These are phyloP conservation scores for Pseudomyrmex sp. DNA, from an alignment of 1,140 invertebrate genomes.

Conservation along the genomic window DNA sequence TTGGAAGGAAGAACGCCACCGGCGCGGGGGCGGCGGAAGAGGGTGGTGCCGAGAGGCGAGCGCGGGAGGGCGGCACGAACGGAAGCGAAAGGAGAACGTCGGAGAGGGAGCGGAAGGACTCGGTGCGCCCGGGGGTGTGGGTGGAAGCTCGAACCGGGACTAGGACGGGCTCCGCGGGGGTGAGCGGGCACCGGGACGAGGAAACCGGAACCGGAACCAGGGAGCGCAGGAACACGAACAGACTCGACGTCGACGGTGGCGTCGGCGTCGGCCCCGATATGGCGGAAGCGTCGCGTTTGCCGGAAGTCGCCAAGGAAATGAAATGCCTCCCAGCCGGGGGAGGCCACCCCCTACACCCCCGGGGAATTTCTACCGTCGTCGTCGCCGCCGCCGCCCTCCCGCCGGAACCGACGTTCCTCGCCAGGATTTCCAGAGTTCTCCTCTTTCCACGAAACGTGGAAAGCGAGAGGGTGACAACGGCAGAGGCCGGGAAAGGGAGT, in stretches of 20 bases:
- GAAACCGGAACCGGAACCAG: slow-evolving; percentile 69
- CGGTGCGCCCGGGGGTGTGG: slow-evolving; percentile 62
- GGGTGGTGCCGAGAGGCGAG: slow-evolving; percentile 6
- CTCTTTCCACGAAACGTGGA: slow-evolving; percentile 5
- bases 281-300: slow-evolving; percentile 84
- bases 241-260: slow-evolving; percentile 70
- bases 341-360: slow-evolving; percentile 60
- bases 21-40: slow-evolving; percentile 10
- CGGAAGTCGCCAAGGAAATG: slow-evolving; percentile 85
- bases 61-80: slow-evolving; percentile 54
- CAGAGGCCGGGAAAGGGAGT: not conserved
- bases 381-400: slow-evolving; percentile 25
- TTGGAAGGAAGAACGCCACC: slow-evolving; percentile 42
- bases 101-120: slow-evolving; percentile 72
- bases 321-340: slow-evolving; percentile 79
- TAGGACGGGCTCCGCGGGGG: slow-evolving; percentile 67
- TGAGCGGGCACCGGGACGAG: slow-evolving; percentile 63
- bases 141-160: slow-evolving; percentile 76
- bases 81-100: slow-evolving; percentile 72
- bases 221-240: slow-evolving; percentile 71
- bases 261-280: slow-evolving; percentile 79
- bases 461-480: not conserved
- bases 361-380: slow-evolving; percentile 51
- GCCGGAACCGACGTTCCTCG: slow-evolving; percentile 56
- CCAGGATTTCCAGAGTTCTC: slow-evolving; percentile 50